Evolutionary conservation across 2,113 vertebrate genomes (phyloP).

Genomic region (Chamaea fasciata): DNA sequence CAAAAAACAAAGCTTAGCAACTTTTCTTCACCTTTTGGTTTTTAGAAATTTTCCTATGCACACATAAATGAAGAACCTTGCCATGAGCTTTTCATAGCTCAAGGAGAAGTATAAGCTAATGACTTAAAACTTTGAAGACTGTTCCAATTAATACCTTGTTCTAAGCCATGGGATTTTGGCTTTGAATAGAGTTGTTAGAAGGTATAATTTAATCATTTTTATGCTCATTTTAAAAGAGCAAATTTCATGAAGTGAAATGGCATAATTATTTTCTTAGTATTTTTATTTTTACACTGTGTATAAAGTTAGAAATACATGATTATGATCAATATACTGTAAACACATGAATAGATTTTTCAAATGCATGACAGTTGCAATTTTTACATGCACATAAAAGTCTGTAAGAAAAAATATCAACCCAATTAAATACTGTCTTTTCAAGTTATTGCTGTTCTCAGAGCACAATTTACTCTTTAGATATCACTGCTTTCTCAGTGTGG

Average conservation of each 20-base stretch:
- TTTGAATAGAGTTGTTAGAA: conserved; percentile 32
- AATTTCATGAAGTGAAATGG: conserved; percentile 64
- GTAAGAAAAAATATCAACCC: not conserved
- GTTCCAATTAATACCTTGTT: conserved; percentile 50
- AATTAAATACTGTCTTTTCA: conserved; percentile 41
- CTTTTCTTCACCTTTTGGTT: conserved; percentile 12
- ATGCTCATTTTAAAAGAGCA: conserved; percentile 69
- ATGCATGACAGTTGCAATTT: not conserved
- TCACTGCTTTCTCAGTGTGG: not conserved
- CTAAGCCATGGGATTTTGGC: conserved; percentile 11
- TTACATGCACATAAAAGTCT: not conserved
- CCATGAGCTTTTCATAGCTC: conserved; percentile 41
- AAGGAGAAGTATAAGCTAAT: conserved; percentile 56
- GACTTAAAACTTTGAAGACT: conserved; percentile 51
- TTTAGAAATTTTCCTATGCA: conserved; percentile 23
- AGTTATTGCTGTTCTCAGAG: not conserved
- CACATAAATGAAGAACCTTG: conserved; percentile 53
- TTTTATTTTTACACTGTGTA: conserved; percentile 64
- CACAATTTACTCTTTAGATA: not conserved
- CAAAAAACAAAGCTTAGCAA: not conserved
- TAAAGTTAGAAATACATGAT: conserved; percentile 53
- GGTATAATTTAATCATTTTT: conserved; percentile 65
- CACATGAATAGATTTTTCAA: not conserved
- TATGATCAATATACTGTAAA: conserved; percentile 35
- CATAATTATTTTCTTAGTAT: conserved; percentile 61